Conservation (phyloP, 2,797 vertebrate genomes). For the Chloroceryle inda region DNA sequence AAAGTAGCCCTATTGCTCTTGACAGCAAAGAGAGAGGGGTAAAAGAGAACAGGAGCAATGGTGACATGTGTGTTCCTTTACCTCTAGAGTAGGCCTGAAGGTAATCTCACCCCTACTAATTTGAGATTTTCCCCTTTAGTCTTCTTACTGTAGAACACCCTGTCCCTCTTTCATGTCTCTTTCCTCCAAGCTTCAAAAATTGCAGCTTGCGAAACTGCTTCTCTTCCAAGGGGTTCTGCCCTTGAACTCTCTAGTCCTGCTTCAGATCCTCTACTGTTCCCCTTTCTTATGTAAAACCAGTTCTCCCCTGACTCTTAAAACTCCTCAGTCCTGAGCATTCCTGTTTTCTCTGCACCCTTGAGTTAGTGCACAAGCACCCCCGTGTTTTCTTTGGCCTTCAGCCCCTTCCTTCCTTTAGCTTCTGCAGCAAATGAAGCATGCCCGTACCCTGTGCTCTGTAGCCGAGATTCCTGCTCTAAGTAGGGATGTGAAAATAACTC, state of each 20-base stretch:
- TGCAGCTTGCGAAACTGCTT: background rate
- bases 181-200: background rate
- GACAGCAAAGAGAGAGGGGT: background rate
- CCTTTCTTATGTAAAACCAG: background rate
- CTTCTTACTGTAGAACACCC: background rate
- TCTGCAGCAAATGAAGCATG: background rate
- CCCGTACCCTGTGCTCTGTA: background rate
- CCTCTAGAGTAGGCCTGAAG: background rate
- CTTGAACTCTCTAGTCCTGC: background rate
- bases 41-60: background rate
- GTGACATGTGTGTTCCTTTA: background rate
- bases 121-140: background rate
- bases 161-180: background rate
- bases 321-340: background rate
- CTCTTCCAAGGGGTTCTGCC: background rate
- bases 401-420: background rate
- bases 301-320: background rate
- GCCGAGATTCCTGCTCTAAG: background rate
- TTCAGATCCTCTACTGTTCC: background rate
- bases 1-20: background rate
- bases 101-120: background rate
- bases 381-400: slow-evolving; percentile 22
- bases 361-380: background rate
- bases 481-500: slow-evolving; percentile 28
- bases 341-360: background rate